A percentile compares a stretch with the other conserved stretches of the same genome.
These are phyloP conservation scores for Caprella mutica DNA, from an alignment of 2,888 invertebrate genomes.

Conservation along the genomic window DNA sequence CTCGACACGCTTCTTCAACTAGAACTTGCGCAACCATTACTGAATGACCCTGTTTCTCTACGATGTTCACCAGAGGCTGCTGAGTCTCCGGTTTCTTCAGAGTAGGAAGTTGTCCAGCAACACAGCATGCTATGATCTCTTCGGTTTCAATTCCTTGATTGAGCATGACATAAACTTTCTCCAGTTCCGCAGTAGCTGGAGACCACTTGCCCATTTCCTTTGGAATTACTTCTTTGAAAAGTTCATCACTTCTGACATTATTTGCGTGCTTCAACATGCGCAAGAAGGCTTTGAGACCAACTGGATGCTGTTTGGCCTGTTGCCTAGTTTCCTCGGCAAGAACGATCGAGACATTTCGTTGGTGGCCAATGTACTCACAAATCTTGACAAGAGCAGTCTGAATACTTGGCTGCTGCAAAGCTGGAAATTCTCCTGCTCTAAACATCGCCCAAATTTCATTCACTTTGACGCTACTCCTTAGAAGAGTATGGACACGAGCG, in stretches of 20 bases:
- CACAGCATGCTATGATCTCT: conserved; percentile 31
- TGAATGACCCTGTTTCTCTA: conserved; percentile 33
- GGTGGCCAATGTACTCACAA: conserved; percentile 33
- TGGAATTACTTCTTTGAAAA: conserved; percentile 32
- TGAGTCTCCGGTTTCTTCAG: conserved; percentile 33
- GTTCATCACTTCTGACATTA: conserved; percentile 28
- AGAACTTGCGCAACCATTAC: conserved; percentile 34
- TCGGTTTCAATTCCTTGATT: conserved; percentile 30
- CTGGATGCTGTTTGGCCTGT: conserved; percentile 27
- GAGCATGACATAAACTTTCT: conserved; percentile 28
- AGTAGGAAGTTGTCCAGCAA: conserved; percentile 28
- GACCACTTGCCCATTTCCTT: conserved; percentile 32
- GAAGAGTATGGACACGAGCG: conserved; percentile 23
- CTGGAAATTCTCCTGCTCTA: conserved; percentile 30
- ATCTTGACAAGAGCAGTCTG: conserved; percentile 32
- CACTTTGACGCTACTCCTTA: conserved; percentile 26
- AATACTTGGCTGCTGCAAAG: conserved; percentile 31
- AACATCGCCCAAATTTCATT: conserved; percentile 34
- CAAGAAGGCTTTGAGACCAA: conserved; percentile 32
- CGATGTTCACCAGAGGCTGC: conserved; percentile 32
- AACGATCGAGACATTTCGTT: conserved; percentile 32
- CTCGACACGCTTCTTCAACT: conserved; percentile 32
- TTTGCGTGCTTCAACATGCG: conserved; percentile 33
- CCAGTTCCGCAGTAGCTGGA: conserved; percentile 31
- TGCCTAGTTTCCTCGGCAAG: conserved; percentile 29